Evolutionary conservation across 2,888 invertebrate genomes (phyloP).

Genomic region (Caenorhabditis sp.): DNA sequence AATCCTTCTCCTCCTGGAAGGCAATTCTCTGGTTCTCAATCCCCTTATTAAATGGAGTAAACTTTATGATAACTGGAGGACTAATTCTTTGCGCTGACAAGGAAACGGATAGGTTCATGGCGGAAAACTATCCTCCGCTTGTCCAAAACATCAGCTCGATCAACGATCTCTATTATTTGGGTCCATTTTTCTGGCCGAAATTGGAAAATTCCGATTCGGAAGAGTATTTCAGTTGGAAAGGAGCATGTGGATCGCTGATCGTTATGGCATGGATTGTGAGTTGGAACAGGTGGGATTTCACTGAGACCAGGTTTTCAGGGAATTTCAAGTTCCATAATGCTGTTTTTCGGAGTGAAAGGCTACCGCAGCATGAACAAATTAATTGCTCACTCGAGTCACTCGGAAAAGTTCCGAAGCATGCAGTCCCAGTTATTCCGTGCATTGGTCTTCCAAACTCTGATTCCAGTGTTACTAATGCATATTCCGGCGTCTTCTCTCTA

Average conservation of each 20-base stretch:
- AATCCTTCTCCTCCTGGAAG: conserved; percentile 35
- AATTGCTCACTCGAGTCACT: too few relatives aligned
- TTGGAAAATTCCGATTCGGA: conserved; percentile 1
- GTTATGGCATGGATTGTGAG: conserved; percentile 41
- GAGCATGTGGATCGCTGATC: conserved; percentile 27
- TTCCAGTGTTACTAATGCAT: conserved; percentile 20
- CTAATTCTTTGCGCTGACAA: conserved; percentile 33
- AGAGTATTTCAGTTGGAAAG: conserved; percentile 45
- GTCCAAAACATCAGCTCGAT: conserved; percentile 13
- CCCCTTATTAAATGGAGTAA: conserved; percentile 34
- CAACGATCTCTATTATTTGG: conserved; percentile 34
- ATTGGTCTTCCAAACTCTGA: conserved; percentile 23
- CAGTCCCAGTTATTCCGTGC: conserved; percentile 20
- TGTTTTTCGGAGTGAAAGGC: too few relatives aligned
- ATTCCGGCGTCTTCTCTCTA: conserved; percentile 3
- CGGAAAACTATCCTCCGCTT: conserved; percentile 35
- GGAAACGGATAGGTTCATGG: conserved; percentile 44
- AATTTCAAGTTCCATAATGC: too few relatives aligned
- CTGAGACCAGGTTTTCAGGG: too few relatives aligned
- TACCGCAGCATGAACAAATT: too few relatives aligned
- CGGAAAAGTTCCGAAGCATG: background rate
- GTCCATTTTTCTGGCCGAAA: conserved; percentile 52
- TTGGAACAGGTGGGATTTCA: too few relatives aligned
- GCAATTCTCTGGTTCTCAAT: conserved; percentile 36
- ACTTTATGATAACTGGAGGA: conserved; percentile 45